A percentile compares a stretch with the other conserved stretches of the same genome.
These are phyloP conservation scores for Gallinago stenura DNA, from an alignment of 2,797 vertebrate genomes.

Conservation along the genomic window DNA sequence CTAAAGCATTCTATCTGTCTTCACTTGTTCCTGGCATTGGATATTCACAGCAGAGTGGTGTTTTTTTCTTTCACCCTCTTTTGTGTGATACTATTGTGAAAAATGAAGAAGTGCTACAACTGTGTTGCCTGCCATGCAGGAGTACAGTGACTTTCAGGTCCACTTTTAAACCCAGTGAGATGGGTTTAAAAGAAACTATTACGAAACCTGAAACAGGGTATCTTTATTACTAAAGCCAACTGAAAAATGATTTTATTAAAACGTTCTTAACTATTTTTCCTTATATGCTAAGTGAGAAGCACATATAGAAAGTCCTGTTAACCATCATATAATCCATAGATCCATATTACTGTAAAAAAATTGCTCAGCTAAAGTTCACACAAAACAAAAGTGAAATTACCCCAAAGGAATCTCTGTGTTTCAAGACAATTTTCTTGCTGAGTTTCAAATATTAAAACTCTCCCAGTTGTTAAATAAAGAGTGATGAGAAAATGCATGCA, in stretches of 20 bases:
- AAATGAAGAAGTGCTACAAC: neutral
- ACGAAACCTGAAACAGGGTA: neutral
- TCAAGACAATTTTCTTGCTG: constrained; percentile 73
- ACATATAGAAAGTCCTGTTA: neutral
- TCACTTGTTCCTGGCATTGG: neutral
- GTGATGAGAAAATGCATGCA: constrained; percentile 72
- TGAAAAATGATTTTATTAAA: neutral
- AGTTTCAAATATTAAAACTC: constrained; percentile 74
- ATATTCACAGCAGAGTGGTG: neutral
- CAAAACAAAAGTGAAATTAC: constrained; percentile 68
- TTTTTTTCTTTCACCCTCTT: neutral
- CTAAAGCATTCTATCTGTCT: neutral
- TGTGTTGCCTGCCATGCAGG: neutral
- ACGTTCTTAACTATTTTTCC: neutral
- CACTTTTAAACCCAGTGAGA: neutral
- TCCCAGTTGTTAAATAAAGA: constrained; percentile 77
- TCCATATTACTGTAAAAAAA: constrained; percentile 19
- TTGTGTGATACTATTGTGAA: neutral
- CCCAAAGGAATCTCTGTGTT: constrained; percentile 69
- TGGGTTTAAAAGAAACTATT: neutral
- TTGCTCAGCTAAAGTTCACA: constrained; percentile 45
- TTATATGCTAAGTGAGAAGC: neutral
- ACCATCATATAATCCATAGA: neutral
- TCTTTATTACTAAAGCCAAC: neutral
- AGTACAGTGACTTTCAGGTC: neutral